phyloP scores from a whole-genome alignment of 2,888 invertebrate species.

The Myopa tessellatipennis region DNA sequence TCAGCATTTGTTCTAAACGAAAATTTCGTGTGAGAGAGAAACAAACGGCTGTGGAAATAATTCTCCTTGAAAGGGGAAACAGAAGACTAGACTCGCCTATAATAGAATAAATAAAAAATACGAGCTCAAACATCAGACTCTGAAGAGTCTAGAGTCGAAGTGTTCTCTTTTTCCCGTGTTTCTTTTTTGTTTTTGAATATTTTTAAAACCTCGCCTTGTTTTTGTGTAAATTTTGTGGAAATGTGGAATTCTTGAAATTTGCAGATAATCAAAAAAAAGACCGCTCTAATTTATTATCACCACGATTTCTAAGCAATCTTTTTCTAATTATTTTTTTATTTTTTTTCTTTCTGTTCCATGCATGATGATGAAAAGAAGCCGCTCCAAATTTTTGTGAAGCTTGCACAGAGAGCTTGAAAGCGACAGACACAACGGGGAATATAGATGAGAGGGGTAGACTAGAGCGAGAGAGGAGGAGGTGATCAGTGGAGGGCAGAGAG shows the following conservation, averaged over 20 bases:
- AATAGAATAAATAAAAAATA: background rate
- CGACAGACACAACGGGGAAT: background rate
- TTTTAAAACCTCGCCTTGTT: background rate
- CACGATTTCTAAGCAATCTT: conserved; percentile 8
- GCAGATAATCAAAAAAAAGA: background rate
- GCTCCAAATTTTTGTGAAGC: conserved; percentile 16
- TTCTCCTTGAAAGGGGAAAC: background rate
- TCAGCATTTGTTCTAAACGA: background rate
- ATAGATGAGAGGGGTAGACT: background rate
- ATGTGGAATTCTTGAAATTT: background rate
- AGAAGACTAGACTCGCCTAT: background rate
- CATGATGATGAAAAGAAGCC: background rate
- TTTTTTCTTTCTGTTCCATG: background rate
- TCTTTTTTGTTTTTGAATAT: background rate
- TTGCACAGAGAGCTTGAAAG: background rate
- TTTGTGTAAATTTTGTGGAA: background rate
- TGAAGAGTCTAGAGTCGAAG: background rate
- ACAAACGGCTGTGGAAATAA: background rate
- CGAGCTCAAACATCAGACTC: background rate
- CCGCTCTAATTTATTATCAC: conserved; percentile 27
- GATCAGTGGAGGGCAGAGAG: background rate
- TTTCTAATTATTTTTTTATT: background rate
- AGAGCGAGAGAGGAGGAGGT: background rate
- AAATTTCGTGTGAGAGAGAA: background rate
- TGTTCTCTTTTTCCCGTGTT: background rate